Evolutionary conservation across 2,113 vertebrate species (phyloP).

Genomic region (Rousettus leschenaultii): DNA sequence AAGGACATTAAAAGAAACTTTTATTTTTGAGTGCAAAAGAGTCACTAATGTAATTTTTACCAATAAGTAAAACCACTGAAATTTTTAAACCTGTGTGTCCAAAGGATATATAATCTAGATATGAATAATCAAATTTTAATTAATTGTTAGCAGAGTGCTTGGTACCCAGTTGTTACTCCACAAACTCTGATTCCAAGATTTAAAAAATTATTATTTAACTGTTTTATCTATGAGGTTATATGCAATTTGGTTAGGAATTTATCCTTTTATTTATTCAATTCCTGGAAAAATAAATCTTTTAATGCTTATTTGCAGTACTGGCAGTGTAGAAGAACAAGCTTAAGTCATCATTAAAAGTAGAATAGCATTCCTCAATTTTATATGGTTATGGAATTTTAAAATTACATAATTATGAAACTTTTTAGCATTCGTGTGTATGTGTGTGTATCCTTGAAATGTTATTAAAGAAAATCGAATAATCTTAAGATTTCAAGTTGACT

Average conservation of each 20-base stretch:
- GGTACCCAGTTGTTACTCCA: not conserved
- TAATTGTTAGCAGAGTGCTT: not conserved
- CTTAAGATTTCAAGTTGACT: not conserved
- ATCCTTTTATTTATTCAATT: not conserved
- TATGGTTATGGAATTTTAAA: not conserved
- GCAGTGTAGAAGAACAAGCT: not conserved
- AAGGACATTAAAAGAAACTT: not conserved
- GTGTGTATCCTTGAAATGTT: not conserved
- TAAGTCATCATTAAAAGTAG: not conserved
- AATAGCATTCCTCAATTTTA: not conserved
- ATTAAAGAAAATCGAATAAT: not conserved
- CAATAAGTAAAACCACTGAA: not conserved
- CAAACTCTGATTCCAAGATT: not conserved
- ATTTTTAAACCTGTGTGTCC: not conserved
- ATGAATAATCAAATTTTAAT: conserved; percentile 3
- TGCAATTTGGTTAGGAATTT: not conserved
- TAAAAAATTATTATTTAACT: not conserved
- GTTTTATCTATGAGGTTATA: not conserved
- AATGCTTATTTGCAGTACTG: not conserved
- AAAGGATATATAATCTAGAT: not conserved
- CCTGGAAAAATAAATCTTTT: not conserved
- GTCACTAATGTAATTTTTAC: not conserved
- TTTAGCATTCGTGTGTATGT: not conserved
- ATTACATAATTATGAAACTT: not conserved
- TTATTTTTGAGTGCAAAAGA: not conserved